These are phyloP conservation scores for Athalia cordata DNA, from an alignment of 2,888 invertebrate species.

Conservation along the genomic window DNA sequence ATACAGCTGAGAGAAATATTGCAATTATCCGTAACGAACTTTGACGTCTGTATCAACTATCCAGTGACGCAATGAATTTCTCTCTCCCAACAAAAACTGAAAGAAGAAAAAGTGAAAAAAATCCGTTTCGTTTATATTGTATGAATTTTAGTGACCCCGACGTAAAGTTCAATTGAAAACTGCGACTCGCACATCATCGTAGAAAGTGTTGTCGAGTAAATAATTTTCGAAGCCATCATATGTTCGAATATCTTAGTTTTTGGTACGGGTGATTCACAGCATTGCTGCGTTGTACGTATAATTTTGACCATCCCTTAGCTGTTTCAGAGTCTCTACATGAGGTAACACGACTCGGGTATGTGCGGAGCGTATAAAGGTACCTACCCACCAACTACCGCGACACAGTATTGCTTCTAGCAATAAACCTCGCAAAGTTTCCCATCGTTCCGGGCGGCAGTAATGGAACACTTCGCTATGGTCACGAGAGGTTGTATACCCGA, in stretches of 20 bases:
- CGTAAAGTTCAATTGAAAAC: no score
- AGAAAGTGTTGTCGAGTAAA: no score
- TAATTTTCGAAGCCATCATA: no score
- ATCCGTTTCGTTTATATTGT: no score
- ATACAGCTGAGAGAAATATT: neutral
- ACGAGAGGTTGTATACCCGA: slow-evolving; percentile 41
- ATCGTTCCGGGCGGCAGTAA: slow-evolving; percentile 39
- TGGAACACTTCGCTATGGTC: slow-evolving; percentile 42
- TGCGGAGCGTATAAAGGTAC: slow-evolving; percentile 18
- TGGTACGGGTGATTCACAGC: no score
- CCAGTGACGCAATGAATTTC: slow-evolving; percentile 2
- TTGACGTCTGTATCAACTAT: neutral
- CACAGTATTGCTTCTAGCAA: slow-evolving; percentile 45
- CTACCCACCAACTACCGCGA: slow-evolving; percentile 3
- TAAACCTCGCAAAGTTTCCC: slow-evolving; percentile 44
- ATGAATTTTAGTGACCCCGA: no score
- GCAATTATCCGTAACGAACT: slow-evolving; percentile 7
- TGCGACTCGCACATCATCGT: no score
- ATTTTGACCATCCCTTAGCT: no score
- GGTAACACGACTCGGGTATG: slow-evolving; percentile 22
- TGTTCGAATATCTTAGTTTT: no score
- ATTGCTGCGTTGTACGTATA: no score
- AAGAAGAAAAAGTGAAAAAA: neutral
- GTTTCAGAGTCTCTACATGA: slow-evolving; percentile 34
- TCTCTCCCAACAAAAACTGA: neutral